Conservation (phyloP, 2,797 vertebrate species). For the Parauchenoglanis ngamensis region DNA sequence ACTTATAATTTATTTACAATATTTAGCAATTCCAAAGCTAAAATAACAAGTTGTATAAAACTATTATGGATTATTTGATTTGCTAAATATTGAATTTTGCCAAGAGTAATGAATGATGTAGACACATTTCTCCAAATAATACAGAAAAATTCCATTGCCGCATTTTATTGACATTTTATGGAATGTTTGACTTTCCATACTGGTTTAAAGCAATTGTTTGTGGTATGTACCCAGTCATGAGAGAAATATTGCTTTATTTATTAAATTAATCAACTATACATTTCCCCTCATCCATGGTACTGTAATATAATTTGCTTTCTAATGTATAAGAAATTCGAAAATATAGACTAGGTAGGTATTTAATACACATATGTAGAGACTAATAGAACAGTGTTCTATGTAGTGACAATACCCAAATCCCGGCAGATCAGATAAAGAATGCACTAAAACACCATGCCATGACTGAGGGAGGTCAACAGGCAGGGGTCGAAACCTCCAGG, state of each 20-base stretch:
- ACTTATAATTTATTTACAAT: not conserved
- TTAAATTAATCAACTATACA: not conserved
- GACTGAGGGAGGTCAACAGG: constrained; percentile 65
- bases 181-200: not conserved
- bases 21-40: not conserved
- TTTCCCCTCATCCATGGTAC: not conserved
- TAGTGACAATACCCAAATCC: constrained; percentile 79
- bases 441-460: constrained; percentile 72
- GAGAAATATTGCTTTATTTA: not conserved
- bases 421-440: constrained; percentile 82
- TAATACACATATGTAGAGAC: constrained; percentile 48
- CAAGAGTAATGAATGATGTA: not conserved
- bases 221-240: not conserved
- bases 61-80: not conserved
- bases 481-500: constrained; percentile 77
- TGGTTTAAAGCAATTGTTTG: not conserved
- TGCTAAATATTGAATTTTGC: not conserved
- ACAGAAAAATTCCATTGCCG: not conserved
- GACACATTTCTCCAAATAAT: not conserved
- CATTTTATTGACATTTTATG: not conserved
- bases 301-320: not conserved
- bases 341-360: constrained; percentile 1
- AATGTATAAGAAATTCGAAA: not conserved
- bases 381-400: constrained; percentile 61
- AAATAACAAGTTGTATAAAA: not conserved